Percentiles rank a stretch among this genome's conserved stretches.
Evolutionary conservation across 2,113 vertebrate genomes (phyloP).

Genomic region (Rana temporaria): DNA sequence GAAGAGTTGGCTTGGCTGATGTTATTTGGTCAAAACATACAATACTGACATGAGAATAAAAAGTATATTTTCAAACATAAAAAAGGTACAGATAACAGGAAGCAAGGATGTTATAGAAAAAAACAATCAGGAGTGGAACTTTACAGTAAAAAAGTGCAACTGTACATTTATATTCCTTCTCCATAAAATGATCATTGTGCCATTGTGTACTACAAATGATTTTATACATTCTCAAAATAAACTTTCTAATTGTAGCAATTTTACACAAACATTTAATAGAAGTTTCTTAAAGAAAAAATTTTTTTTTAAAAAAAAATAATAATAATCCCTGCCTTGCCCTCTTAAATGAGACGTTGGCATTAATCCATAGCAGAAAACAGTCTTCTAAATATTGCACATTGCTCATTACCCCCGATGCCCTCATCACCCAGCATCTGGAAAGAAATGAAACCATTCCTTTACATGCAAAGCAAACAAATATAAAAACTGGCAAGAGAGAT

Average conservation of each 20-base stretch:
- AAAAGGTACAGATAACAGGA: no score
- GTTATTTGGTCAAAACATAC: no score
- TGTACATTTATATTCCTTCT: no score
- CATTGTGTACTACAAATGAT: not conserved
- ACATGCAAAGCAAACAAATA: not conserved
- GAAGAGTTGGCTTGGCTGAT: no score
- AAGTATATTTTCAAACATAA: no score
- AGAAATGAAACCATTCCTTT: not conserved
- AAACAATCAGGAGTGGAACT: no score
- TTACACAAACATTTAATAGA: not conserved
- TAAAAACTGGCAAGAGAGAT: not conserved
- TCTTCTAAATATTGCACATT: slow-evolving; percentile 52
- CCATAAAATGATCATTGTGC: not conserved
- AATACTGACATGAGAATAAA: no score
- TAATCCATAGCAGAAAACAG: not conserved
- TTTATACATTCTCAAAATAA: not conserved
- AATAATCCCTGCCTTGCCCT: not conserved
- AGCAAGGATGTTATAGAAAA: no score
- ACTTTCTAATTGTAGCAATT: not conserved
- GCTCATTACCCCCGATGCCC: not conserved
- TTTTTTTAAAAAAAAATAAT: no score
- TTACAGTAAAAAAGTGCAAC: no score
- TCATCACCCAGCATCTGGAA: slow-evolving; percentile 3
- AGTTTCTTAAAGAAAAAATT: no score
- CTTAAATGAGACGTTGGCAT: not conserved